Evolutionary conservation across 2,113 vertebrate genomes (phyloP).

Genomic region (Sinosuthora webbiana): DNA sequence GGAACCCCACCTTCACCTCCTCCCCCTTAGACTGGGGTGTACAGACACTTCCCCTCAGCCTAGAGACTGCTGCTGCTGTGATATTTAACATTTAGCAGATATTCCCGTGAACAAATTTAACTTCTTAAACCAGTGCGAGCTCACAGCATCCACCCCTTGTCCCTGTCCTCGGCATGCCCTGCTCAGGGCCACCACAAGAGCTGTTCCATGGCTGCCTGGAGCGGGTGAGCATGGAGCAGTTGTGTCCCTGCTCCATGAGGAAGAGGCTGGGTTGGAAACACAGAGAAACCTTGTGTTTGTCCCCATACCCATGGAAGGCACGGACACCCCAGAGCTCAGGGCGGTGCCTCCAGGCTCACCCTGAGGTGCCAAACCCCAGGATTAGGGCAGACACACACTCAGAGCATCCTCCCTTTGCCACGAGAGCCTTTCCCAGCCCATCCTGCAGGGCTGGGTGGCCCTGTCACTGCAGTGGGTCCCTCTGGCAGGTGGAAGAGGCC

Average conservation of each 20-base stretch:
- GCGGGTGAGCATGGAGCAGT: background rate
- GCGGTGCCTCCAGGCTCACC: background rate
- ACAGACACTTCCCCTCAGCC: background rate
- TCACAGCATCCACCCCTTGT: background rate
- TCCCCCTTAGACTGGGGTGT: fast-evolving
- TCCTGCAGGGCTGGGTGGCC: background rate
- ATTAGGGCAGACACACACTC: fast-evolving
- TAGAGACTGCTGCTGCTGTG: background rate
- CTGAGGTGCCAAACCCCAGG: fast-evolving
- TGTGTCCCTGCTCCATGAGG: background rate
- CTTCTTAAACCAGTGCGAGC: background rate
- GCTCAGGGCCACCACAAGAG: background rate
- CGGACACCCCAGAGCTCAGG: background rate
- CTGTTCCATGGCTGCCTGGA: background rate
- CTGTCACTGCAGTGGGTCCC: background rate
- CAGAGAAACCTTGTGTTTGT: background rate
- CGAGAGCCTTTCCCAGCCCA: background rate
- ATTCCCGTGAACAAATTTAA: background rate
- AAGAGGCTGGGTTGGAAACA: background rate
- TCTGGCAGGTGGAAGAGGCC: conserved; percentile 87
- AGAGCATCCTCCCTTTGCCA: background rate
- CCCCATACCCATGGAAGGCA: background rate
- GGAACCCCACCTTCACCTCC: fast-evolving
- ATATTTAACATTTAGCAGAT: background rate
- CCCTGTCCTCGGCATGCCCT: too few species aligned